Percentiles rank a stretch among this genome's conserved stretches.
These are phyloP conservation scores for Argyresthia albistria DNA, from an alignment of 2,888 invertebrate species.

Conservation along the genomic window DNA sequence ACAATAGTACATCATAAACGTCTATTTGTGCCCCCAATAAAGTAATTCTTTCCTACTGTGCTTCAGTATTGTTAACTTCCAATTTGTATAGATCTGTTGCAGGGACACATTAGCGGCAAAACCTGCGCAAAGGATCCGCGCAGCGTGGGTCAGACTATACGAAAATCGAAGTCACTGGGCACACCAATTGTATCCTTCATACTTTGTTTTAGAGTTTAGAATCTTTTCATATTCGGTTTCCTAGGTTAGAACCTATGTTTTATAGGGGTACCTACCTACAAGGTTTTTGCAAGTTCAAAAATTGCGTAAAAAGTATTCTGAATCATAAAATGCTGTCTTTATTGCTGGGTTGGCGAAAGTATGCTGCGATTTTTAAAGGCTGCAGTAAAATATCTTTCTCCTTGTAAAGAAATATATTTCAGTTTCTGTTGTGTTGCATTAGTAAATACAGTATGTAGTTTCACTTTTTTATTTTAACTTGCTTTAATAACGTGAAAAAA, in stretches of 20 bases:
- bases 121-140: background rate
- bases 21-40: constrained; percentile 55
- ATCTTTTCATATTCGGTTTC: no score
- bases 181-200: background rate
- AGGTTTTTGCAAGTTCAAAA: background rate
- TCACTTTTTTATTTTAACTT: no score
- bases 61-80: constrained; percentile 53
- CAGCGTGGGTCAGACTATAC: background rate
- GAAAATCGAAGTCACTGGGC: background rate
- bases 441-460: no score
- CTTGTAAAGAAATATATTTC: no score
- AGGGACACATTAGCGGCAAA: constrained; percentile 48
- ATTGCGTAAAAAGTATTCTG: background rate
- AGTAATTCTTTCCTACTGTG: constrained; percentile 62
- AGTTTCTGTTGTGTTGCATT: no score
- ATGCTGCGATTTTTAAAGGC: no score
- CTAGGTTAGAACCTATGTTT: no score
- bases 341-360: constrained; percentile 12
- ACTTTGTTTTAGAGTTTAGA: no score
- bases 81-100: constrained; percentile 46
- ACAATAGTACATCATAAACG: constrained; percentile 47
- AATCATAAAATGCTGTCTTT: constrained; percentile 12
- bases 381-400: no score
- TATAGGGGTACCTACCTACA: no score
- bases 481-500: no score